Conservation (phyloP, 37 sponge, comb jelly and placozoan genomes). For the Halisarca cf. caerulea region DNA sequence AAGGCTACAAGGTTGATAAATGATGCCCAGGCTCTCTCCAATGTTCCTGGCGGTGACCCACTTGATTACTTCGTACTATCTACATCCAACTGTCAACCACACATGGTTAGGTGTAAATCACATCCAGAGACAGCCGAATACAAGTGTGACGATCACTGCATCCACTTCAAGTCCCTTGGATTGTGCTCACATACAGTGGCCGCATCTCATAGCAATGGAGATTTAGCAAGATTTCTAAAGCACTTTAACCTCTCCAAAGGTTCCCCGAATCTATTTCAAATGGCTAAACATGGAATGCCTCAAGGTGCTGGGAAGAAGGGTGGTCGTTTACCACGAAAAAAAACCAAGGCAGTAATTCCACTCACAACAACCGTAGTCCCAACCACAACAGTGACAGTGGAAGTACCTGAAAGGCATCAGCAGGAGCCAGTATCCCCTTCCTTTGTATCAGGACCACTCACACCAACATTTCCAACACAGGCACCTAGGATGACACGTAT, state of each 20-base stretch:
- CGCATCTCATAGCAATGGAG: not conserved
- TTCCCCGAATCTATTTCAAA: not conserved
- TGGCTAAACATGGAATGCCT: conserved; percentile 21
- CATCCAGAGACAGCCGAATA: not conserved
- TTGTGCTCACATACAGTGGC: not conserved
- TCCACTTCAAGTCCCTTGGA: not conserved
- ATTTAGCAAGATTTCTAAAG: not conserved
- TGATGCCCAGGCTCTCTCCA: not conserved
- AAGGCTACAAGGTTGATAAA: not conserved
- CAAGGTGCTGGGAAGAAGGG: conserved; percentile 23
- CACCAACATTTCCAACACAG: not conserved
- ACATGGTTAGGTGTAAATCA: not conserved
- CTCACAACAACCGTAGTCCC: not conserved
- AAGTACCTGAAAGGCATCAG: not conserved
- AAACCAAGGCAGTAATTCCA: not conserved
- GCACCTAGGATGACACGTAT: not conserved
- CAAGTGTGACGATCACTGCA: not conserved
- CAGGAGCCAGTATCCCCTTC: not conserved
- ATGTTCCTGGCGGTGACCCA: not conserved
- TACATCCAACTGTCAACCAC: not conserved
- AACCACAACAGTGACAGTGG: not conserved
- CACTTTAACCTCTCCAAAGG: not conserved
- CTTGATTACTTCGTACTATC: conserved; percentile 7
- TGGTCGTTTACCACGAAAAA: not conserved
- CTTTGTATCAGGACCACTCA: not conserved